phyloP scores from a whole-genome alignment of 2,113 vertebrate species.

The Percina caprodes region DNA sequence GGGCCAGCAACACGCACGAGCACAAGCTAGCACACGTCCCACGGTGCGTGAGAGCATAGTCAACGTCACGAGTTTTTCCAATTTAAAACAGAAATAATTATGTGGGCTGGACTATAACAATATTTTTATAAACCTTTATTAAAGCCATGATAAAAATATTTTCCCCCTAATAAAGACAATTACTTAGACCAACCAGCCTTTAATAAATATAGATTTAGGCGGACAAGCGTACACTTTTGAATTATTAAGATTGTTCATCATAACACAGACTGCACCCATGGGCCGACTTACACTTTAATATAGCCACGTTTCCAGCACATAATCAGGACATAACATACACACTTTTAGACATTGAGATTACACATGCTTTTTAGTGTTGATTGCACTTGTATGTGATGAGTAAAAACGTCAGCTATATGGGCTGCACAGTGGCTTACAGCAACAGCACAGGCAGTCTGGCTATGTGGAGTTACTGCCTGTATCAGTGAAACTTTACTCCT shows the following conservation, averaged over 20 bases:
- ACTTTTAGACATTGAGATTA: background rate
- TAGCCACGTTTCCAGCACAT: background rate
- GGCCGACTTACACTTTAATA: background rate
- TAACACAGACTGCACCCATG: background rate
- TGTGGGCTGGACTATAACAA: background rate
- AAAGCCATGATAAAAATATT: background rate
- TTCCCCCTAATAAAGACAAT: background rate
- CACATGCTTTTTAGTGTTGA: background rate
- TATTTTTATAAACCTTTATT: background rate
- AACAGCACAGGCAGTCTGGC: too few relatives aligned
- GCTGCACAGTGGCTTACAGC: background rate
- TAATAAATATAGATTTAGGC: background rate
- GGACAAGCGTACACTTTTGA: background rate
- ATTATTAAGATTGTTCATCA: background rate
- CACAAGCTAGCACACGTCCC: slow-evolving; percentile 30
- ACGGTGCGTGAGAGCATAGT: background rate
- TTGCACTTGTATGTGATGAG: background rate
- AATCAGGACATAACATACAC: background rate
- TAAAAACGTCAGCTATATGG: background rate
- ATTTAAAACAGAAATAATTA: background rate
- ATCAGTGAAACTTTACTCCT: background rate
- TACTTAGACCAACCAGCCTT: background rate
- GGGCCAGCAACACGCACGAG: slow-evolving; percentile 19
- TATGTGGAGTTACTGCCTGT: background rate
- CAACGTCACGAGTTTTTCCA: slow-evolving; percentile 17